These are phyloP conservation scores for Morus bassanus DNA, from an alignment of 2,797 vertebrate species.

Conservation along the genomic window DNA sequence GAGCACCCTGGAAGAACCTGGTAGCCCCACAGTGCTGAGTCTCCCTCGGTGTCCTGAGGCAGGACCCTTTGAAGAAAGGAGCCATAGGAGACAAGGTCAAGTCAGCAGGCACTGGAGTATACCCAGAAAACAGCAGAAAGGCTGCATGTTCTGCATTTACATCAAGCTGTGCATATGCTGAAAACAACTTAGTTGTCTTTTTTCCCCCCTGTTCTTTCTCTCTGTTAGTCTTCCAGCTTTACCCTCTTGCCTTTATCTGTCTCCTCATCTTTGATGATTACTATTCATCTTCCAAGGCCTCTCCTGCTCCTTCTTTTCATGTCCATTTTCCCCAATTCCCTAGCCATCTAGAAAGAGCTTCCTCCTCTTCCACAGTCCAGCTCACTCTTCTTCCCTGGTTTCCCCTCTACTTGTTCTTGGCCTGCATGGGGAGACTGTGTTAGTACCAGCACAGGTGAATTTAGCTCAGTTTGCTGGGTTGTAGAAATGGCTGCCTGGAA, in stretches of 20 bases:
- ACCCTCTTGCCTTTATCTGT: not conserved
- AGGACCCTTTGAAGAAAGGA: not conserved
- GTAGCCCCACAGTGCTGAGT: not conserved
- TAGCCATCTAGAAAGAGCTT: not conserved
- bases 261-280: not conserved
- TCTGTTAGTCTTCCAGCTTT: not conserved
- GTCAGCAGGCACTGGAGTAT: not conserved
- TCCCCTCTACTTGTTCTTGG: not conserved
- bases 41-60: not conserved
- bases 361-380: not conserved
- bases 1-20: not conserved
- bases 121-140: not conserved
- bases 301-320: not conserved
- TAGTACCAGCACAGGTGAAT: not conserved
- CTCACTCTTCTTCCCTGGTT: not conserved
- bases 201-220: fast-evolving
- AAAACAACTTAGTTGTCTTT: not conserved
- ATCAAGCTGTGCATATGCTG: not conserved
- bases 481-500: not conserved
- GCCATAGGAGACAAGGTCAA: not conserved
- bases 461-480: not conserved
- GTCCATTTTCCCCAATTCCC: not conserved
- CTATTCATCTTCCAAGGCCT: not conserved
- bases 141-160: not conserved
- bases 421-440: not conserved